These are phyloP conservation scores for Tyria jacobaeae DNA, from an alignment of 2,888 invertebrate genomes.

Conservation along the genomic window DNA sequence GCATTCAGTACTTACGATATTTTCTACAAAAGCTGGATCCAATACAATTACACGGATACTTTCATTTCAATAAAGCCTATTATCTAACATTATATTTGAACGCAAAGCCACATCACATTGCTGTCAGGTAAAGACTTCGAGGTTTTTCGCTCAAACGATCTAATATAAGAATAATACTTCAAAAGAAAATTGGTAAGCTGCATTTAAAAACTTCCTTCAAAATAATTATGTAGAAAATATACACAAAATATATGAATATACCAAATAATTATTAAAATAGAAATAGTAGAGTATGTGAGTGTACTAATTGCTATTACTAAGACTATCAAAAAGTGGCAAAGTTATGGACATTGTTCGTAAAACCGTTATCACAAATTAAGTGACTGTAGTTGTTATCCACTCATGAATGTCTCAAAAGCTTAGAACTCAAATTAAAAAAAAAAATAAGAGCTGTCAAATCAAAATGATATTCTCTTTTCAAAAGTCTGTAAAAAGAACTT, in stretches of 20 bases:
- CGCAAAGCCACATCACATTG: constrained; percentile 11
- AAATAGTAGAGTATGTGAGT: too few species aligned
- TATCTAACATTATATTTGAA: constrained; percentile 6
- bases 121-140: constrained; percentile 8
- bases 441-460: neutral
- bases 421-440: too few species aligned
- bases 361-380: too few species aligned
- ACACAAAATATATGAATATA: neutral
- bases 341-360: too few species aligned
- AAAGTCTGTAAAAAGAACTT: constrained; percentile 4
- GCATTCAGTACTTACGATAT: neutral
- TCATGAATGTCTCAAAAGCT: neutral
- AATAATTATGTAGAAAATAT: neutral
- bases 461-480: constrained; percentile 12
- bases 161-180: neutral
- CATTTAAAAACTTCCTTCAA: too few species aligned
- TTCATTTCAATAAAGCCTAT: constrained; percentile 15
- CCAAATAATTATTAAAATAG: neutral
- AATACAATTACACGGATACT: constrained; percentile 10
- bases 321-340: too few species aligned
- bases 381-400: neutral
- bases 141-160: neutral
- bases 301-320: too few species aligned
- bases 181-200: neutral
- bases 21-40: neutral